These are phyloP conservation scores for Drosophila siamana DNA, from an alignment of 2,888 invertebrate genomes.

Conservation along the genomic window DNA sequence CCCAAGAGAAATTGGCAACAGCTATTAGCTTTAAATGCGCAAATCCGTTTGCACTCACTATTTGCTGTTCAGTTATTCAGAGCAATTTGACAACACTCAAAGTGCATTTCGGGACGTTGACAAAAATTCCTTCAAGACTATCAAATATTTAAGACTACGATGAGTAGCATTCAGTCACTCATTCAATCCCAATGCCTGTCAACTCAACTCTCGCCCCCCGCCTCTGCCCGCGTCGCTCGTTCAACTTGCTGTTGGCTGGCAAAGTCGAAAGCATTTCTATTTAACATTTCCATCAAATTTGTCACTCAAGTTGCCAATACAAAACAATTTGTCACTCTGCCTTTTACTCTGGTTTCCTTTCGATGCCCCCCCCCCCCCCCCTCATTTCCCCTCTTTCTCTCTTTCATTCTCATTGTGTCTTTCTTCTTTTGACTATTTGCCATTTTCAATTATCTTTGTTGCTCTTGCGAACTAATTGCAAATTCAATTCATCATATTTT, in stretches of 20 bases:
- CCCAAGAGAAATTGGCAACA: background rate
- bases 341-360: no score
- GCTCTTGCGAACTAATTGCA: slow-evolving; percentile 34
- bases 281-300: slow-evolving; percentile 39
- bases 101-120: slow-evolving; percentile 11
- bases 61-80: slow-evolving; percentile 9
- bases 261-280: slow-evolving; percentile 15
- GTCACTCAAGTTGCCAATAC: slow-evolving; percentile 20
- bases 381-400: background rate
- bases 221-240: background rate
- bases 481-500: slow-evolving; percentile 48
- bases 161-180: background rate
- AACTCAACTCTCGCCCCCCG: background rate
- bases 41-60: background rate
- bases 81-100: slow-evolving; percentile 11
- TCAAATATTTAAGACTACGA: slow-evolving; percentile 15
- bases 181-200: slow-evolving; percentile 9
- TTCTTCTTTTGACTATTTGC: slow-evolving; percentile 1
- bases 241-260: background rate
- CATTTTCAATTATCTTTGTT: slow-evolving; percentile 40
- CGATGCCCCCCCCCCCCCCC: no score
- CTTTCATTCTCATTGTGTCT: background rate
- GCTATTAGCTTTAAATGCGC: background rate
- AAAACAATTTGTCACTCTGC: slow-evolving; percentile 23
- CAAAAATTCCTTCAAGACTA: slow-evolving; percentile 2